Evolutionary conservation across 2,113 vertebrate species (phyloP), one percentile per base, ranked within the genome.

Genomic region (Calonectris borealis): DNA sequence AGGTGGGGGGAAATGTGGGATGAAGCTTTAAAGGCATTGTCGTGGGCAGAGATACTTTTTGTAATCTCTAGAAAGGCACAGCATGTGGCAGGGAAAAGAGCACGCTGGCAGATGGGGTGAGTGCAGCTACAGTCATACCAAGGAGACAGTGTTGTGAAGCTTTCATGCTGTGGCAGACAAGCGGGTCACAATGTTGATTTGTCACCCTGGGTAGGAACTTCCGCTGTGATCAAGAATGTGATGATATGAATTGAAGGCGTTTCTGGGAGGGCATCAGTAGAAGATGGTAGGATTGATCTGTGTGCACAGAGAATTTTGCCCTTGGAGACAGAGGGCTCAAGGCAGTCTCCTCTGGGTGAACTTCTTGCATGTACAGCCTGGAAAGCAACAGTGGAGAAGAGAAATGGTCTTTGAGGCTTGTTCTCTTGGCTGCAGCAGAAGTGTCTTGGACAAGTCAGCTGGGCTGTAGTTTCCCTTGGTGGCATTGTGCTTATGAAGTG

Each of bases 61-160:
- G 65, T 91, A 46, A 88, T 94, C 91, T 92, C 54, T 78, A 38
- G 93, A 62, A 91, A 91, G 92, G 9, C 81, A 71, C 69, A 91
- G 83, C 81, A 22, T 79, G 88, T 89, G 89, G 83, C 91, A 94
- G 86, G 86, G 78, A 89, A 94, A 89, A 85, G 78, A 95, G 86
- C 72, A n/a, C 0, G 2, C 44, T 91, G 86, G 73, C 96, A 96
- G 94, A 91, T 93, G 91, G 94, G 83, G 79, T 49, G 88, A 85
- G 27, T 48, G 70, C 71, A 85, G 81, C 83, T 88, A 52, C 57
- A 61, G 58, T 54, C 29, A 10, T 65, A 40, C 81, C 77, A 61
- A 32, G 83, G 61, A 84, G 73, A 57, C 8, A 8, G 44, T 16
- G 29, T 65, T 83, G 72, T 34, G 78, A 82, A 85, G 58, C 21